A percentile compares a stretch with the other conserved stretches of the same genome.
These are phyloP conservation scores for Galeopsomyia nigrocyanea DNA, from an alignment of 2,888 invertebrate species.

Conservation along the genomic window DNA sequence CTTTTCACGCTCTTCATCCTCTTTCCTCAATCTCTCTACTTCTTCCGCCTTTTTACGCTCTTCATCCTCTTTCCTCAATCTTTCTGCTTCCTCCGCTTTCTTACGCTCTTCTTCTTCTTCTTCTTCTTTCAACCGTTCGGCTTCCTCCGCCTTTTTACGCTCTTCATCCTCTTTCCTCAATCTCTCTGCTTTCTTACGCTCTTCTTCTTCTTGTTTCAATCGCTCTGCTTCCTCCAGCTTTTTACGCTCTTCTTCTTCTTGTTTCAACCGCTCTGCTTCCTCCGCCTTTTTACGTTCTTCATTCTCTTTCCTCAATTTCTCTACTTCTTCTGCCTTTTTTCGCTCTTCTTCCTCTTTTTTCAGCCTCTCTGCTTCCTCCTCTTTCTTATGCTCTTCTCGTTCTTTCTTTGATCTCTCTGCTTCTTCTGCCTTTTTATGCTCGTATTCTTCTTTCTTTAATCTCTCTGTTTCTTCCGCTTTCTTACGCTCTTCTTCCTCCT, in stretches of 20 bases:
- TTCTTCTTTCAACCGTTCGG: conserved; percentile 49
- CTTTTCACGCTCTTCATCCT: conserved; percentile 48
- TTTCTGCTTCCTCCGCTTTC: conserved; percentile 49
- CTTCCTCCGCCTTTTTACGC: conserved; percentile 44
- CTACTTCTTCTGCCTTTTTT: conserved; percentile 47
- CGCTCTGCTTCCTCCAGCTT: conserved; percentile 47
- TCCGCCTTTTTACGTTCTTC: background rate
- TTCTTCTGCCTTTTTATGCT: conserved; percentile 43
- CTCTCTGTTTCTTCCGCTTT: conserved; percentile 48
- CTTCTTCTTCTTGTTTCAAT: conserved; percentile 46
- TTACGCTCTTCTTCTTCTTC: conserved; percentile 50
- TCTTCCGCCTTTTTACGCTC: conserved; percentile 43
- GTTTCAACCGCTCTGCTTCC: conserved; percentile 43
- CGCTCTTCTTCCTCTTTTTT: conserved; percentile 45
- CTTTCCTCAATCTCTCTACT: conserved; percentile 44
- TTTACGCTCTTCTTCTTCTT: conserved; percentile 46
- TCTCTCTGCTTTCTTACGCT: conserved; percentile 43
- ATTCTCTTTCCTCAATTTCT: conserved; percentile 29
- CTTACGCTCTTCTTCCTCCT: conserved; percentile 45
- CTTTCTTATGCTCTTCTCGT: conserved; percentile 58
- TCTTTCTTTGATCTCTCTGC: conserved; percentile 45
- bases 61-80: conserved; percentile 46
- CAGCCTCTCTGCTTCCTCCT: conserved; percentile 25
- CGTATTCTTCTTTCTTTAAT: conserved; percentile 50
- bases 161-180: conserved; percentile 44